Evolutionary conservation across 2,888 invertebrate genomes (phyloP).

Genomic region (Corbicula japonica): DNA sequence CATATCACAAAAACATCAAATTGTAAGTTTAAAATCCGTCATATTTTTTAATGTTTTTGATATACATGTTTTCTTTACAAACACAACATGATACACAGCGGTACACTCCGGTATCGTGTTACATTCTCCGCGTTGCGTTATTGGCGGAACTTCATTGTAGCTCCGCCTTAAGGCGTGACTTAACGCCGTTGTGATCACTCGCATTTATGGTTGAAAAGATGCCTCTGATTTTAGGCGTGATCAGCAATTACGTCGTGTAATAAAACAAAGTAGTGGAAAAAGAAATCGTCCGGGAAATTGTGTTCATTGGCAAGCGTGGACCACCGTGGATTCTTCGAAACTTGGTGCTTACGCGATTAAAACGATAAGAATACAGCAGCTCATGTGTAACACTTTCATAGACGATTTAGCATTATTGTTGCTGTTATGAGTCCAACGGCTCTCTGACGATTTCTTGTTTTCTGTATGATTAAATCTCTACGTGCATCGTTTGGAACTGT

Average conservation of each 20-base stretch:
- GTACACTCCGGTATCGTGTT: slow-evolving; percentile 46
- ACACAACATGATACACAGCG: background rate
- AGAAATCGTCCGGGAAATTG: slow-evolving; percentile 70
- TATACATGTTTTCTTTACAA: slow-evolving; percentile 15
- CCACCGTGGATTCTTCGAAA: slow-evolving; percentile 56
- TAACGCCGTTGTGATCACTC: slow-evolving; percentile 36
- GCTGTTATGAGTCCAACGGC: slow-evolving; percentile 22
- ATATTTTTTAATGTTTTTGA: slow-evolving; percentile 8
- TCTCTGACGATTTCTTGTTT: slow-evolving; percentile 7
- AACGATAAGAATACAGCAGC: slow-evolving; percentile 45
- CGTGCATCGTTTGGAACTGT: slow-evolving; percentile 16
- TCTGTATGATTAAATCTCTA: slow-evolving; percentile 12
- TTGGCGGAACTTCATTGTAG: slow-evolving; percentile 22
- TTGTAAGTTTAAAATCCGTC: slow-evolving; percentile 4
- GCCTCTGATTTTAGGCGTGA: slow-evolving; percentile 65
- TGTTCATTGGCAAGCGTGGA: slow-evolving; percentile 60
- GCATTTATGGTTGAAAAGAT: slow-evolving; percentile 66
- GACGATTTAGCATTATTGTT: slow-evolving; percentile 46
- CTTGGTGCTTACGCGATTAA: slow-evolving; percentile 41
- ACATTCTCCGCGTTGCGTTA: slow-evolving; percentile 28
- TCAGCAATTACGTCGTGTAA: slow-evolving; percentile 65
- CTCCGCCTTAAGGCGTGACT: slow-evolving; percentile 49
- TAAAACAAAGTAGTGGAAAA: slow-evolving; percentile 71
- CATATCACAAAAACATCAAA: slow-evolving; percentile 12
- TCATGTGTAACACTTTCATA: slow-evolving; percentile 63